Percentiles rank a stretch among this genome's conserved stretches.
Conservation (phyloP, 2,113 vertebrate species). For the Heliornis fulica region DNA sequence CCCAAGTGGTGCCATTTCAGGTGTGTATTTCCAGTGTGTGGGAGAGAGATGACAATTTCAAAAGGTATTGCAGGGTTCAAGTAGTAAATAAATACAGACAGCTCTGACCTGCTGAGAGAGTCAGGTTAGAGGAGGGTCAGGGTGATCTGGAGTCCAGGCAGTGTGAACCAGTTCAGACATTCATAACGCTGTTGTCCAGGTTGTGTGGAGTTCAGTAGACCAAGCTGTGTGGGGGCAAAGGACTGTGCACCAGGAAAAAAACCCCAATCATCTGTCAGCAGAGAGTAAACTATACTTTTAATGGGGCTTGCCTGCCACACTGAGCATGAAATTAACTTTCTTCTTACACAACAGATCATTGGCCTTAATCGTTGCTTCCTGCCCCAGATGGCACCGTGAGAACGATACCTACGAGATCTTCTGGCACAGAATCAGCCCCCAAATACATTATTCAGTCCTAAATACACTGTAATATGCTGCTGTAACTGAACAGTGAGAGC, state of each 20-base stretch:
- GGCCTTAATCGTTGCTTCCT: not conserved
- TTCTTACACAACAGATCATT: not conserved
- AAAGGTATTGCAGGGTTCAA: not conserved
- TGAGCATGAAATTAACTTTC: not conserved
- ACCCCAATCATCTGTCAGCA: not conserved
- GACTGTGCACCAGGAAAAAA: not conserved
- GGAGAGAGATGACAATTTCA: not conserved
- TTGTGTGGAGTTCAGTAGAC: not conserved
- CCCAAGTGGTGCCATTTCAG: not conserved
- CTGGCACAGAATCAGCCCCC: not conserved
- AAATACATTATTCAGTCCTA: not conserved
- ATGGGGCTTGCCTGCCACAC: not conserved
- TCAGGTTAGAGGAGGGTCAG: accelerated
- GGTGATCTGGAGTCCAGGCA: not conserved
- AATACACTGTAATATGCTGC: not conserved
- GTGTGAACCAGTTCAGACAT: not conserved
- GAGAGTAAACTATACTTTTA: not conserved
- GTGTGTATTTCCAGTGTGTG: not conserved
- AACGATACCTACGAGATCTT: not conserved
- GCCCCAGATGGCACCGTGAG: not conserved
- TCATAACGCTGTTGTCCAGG: not conserved
- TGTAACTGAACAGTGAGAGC: not conserved
- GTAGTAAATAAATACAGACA: not conserved
- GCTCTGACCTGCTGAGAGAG: not conserved
- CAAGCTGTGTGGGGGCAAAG: not conserved